phyloP scores from a whole-genome alignment of 2,888 invertebrate species.

The Spodoptera littoralis region DNA sequence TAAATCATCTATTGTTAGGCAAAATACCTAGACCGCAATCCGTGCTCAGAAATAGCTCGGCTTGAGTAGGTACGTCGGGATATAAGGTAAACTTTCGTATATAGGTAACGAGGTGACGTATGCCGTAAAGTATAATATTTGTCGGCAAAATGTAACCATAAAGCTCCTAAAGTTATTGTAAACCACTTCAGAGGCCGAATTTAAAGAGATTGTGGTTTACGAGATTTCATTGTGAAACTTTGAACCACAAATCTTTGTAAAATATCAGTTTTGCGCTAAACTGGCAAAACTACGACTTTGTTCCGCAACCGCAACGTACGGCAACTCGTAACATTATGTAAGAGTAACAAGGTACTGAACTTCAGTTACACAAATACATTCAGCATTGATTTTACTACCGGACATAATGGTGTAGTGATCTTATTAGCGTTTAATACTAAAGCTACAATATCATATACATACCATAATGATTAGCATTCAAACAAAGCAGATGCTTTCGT shows the following conservation, averaged over 20 bases:
- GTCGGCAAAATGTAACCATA: constrained; percentile 69
- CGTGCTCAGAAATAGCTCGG: constrained; percentile 75
- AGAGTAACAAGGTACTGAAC: constrained; percentile 35
- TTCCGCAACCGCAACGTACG: constrained; percentile 29
- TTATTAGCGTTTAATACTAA: constrained; percentile 5
- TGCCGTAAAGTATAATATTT: constrained; percentile 55
- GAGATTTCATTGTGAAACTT: constrained; percentile 42
- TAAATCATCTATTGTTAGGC: constrained; percentile 74
- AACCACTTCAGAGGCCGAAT: constrained; percentile 48
- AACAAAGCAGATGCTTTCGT: constrained; percentile 49
- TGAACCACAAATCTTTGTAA: constrained; percentile 43
- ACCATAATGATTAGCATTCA: constrained; percentile 30
- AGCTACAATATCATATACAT: constrained; percentile 1
- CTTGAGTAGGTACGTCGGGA: constrained; percentile 68
- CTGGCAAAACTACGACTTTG: constrained; percentile 21
- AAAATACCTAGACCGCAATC: constrained; percentile 72
- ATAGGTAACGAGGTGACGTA: constrained; percentile 61
- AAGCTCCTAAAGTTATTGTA: constrained; percentile 64
- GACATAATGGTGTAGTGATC: constrained; percentile 2
- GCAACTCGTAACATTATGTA: constrained; percentile 38
- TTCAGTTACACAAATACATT: constrained; percentile 31
- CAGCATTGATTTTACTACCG: constrained; percentile 33
- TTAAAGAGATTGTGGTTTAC: constrained; percentile 43
- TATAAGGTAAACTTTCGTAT: constrained; percentile 61
- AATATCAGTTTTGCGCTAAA: constrained; percentile 34